A percentile compares a stretch with the other conserved stretches of the same genome.
phyloP scores from a whole-genome alignment of 2,888 invertebrate genomes.

The Pyrocoelia pectoralis region DNA sequence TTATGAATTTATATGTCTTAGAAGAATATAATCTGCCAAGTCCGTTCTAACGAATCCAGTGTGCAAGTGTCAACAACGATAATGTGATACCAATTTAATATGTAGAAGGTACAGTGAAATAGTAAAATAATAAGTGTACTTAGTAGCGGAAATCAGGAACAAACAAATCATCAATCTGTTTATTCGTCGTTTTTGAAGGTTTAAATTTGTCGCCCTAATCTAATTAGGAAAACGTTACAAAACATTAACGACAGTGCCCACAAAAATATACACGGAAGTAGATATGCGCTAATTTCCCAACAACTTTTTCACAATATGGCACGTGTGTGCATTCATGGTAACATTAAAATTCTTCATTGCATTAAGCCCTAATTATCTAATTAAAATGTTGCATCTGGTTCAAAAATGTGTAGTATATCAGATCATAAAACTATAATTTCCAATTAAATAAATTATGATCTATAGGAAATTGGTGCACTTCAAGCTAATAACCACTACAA shows the following conservation, averaged over 20 bases:
- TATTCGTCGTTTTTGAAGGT: too few species aligned
- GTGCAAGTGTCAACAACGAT: too few species aligned
- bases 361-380: neutral
- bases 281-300: neutral
- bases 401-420: neutral
- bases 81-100: too few species aligned
- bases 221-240: neutral
- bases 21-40: too few species aligned
- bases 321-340: neutral
- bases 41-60: too few species aligned
- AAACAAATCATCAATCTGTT: too few species aligned
- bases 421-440: neutral
- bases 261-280: slow-evolving; percentile 4
- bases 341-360: neutral
- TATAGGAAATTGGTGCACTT: neutral
- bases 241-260: neutral
- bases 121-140: too few species aligned
- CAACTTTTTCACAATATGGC: neutral
- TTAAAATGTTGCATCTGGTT: neutral
- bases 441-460: neutral
- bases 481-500: neutral
- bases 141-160: too few species aligned
- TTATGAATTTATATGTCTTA: too few species aligned
- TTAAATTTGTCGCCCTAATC: too few species aligned
- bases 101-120: too few species aligned